Conservation (phyloP, 2,888 invertebrate genomes). For the Synanthedon vespiformis region DNA sequence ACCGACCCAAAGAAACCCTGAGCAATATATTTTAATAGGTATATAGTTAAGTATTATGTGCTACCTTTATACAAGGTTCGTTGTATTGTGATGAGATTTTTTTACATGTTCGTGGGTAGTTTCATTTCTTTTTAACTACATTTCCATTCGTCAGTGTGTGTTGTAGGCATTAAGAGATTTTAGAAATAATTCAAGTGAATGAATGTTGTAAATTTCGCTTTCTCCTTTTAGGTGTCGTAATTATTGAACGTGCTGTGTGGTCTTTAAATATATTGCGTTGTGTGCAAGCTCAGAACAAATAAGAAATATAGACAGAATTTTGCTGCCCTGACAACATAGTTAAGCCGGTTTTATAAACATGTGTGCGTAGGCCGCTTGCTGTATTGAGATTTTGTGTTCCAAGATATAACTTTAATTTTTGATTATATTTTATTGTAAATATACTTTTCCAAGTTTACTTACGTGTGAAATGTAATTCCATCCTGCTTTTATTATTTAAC, state of each 20-base stretch:
- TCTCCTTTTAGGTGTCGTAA: conserved; percentile 56
- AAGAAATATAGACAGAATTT: too few species aligned
- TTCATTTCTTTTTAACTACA: conserved; percentile 43
- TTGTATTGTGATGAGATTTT: conserved; percentile 19
- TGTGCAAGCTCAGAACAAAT: too few species aligned
- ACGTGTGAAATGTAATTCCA: too few species aligned
- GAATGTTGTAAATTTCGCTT: conserved; percentile 56
- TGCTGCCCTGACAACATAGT: too few species aligned
- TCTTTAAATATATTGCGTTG: conserved; percentile 15
- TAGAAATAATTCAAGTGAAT: conserved; percentile 27
- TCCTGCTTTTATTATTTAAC: too few species aligned
- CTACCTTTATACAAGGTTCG: conserved; percentile 53
- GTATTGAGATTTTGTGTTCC: too few species aligned
- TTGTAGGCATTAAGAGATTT: conserved; percentile 25
- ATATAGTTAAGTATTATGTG: conserved; percentile 62
- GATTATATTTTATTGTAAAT: too few species aligned
- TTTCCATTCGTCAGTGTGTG: conserved; percentile 5
- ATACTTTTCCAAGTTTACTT: too few species aligned
- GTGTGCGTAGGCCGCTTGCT: too few species aligned
- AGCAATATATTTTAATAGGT: conserved; percentile 62
- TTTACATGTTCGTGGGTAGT: conserved; percentile 52
- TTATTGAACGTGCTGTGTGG: conserved; percentile 46
- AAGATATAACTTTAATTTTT: too few species aligned
- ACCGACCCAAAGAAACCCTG: conserved; percentile 64
- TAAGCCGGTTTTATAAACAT: too few species aligned